Conservation (phyloP, 2,113 vertebrate genomes). For the Vidua chalybeata region DNA sequence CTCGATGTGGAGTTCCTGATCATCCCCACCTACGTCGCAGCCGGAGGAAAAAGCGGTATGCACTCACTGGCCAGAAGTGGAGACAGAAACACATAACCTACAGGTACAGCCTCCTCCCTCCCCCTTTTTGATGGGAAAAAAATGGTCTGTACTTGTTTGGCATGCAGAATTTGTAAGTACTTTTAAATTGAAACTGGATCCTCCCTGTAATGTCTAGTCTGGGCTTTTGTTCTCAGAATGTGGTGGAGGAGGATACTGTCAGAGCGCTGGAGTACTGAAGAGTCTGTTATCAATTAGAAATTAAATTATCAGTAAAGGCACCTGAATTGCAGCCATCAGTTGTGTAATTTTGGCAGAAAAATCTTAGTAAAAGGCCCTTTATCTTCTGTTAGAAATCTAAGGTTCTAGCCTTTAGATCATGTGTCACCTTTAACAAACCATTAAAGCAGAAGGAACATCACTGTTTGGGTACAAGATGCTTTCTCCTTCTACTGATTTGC, state of each 20-base stretch:
- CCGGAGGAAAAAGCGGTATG: constrained; percentile 94
- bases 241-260: background rate
- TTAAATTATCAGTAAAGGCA: background rate
- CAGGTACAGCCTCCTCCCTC: constrained; percentile 77
- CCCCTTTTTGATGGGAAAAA: background rate
- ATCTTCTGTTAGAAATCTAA: background rate
- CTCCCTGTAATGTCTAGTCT: background rate
- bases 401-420: background rate
- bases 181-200: background rate
- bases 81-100: constrained; percentile 96
- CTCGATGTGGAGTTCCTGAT: constrained; percentile 94
- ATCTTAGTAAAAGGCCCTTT: background rate
- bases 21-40: constrained; percentile 86
- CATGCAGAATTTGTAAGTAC: background rate
- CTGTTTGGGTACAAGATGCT: background rate
- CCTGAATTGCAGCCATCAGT: background rate
- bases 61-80: constrained; percentile 96
- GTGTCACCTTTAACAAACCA: background rate
- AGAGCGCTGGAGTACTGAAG: background rate
- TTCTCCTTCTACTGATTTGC: background rate
- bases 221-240: background rate
- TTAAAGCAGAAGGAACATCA: background rate
- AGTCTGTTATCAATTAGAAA: background rate
- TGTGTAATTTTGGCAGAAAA: background rate
- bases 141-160: background rate